Evolutionary conservation across 2,888 invertebrate genomes (phyloP), one percentile per base, ranked within the genome.

Genomic region (Eueremaeus valkanovi): DNA sequence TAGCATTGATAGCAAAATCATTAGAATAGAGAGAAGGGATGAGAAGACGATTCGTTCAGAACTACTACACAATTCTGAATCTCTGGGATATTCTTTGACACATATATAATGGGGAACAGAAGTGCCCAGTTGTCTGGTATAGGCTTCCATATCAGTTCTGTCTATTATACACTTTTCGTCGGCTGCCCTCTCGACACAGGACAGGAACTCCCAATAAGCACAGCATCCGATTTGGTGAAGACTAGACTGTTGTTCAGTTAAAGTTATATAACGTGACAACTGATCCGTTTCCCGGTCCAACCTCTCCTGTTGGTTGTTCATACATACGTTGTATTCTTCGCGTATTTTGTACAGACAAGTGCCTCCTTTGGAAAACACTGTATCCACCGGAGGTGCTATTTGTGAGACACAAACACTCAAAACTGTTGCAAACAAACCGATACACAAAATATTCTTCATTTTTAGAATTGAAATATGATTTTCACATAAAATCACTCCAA

Each of bases 341-440:
- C 18, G 18, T 18, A 75, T 75, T 45, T 75, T 75, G 45, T 75
- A 75, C n/a, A 75, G n/a, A 55, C 75, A 75, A 11, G 75, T 75
- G 11, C 75, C 75, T 27, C 75, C 75, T 55, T 75, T 75, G 24
- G 75, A 40, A 36, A 75, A 75, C 45, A 75, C 70, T 24, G 75
- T 75, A 24, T 75, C 75, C 21, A 70, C 55, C 13, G 55, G 55
- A 16, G 55, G 55, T 3, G 55, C 55, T 21, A 55, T 55, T 55
- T 55, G 55, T 24, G 24, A 55, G 9, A 55, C 27, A 55, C 55
- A 33, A 24, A 21, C 27, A 21, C 29, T 18, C 18, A 49, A 3
- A 72, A 29, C 11, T 72, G 49, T 29, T 9, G 45, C 18, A 21
- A 72, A 70, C 21, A 70, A 45, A 18, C 13, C 6, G 24, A 72